These are phyloP conservation scores for Trissolcus brochymenae DNA, from an alignment of 2,888 invertebrate genomes.

Conservation along the genomic window DNA sequence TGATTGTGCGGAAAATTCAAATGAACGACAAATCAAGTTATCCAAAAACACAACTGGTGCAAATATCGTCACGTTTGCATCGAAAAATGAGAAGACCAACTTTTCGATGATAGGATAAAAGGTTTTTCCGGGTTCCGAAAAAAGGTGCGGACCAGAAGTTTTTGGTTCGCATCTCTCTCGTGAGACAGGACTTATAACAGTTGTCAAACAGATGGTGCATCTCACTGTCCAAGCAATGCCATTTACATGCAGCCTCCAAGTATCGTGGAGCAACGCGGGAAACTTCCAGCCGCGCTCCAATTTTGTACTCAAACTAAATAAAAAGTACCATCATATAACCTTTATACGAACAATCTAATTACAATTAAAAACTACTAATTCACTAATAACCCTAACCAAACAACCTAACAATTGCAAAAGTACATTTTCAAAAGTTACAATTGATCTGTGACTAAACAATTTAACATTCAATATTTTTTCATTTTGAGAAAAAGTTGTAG, in stretches of 20 bases:
- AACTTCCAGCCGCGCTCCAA: conserved; percentile 2
- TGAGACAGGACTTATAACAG: conserved; percentile 29
- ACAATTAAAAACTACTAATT: no score
- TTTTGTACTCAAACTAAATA: no score
- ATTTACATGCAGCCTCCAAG: conserved; percentile 25
- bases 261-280: conserved; percentile 23
- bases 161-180: conserved; percentile 3
- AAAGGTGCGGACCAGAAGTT: not conserved
- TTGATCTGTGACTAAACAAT: no score
- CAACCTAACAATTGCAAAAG: no score
- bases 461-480: no score
- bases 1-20: not conserved
- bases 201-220: conserved; percentile 45
- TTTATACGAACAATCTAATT: no score
- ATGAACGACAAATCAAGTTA: not conserved
- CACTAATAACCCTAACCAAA: no score
- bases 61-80: not conserved
- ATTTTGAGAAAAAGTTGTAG: not conserved
- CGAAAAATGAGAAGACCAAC: not conserved
- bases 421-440: no score
- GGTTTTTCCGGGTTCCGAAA: not conserved
- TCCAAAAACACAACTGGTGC: not conserved
- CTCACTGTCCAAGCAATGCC: conserved; percentile 33
- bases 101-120: not conserved
- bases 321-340: no score